Base-by-base conservation (phyloP, 2,888 invertebrate genomes). In the Agrochola macilenta region DNA sequence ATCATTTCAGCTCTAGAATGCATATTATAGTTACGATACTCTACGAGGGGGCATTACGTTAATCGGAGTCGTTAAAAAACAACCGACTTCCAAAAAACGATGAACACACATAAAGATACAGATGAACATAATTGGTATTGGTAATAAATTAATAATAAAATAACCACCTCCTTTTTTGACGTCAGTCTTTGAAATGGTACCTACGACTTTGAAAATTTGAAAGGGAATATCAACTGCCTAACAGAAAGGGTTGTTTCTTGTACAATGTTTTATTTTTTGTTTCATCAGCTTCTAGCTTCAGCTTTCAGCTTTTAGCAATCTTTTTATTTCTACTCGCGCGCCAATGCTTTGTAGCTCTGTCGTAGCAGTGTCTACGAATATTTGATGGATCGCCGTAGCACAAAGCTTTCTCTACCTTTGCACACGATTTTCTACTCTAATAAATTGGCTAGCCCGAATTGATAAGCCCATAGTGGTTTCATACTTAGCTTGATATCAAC, bases 341-440 rank as follows among this genome's bases (percentile, higher is more conserved):
- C 1, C 14, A 14, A n/a, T 63, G 30, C 14, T 54, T 72, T 57
- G 72, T 57, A 63, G 30, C 23, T 43, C 57, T 61, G 49, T 61
- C 61, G 49, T 61, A 72, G 52, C 58, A 5, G 58, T 57, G 39
- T 49, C 70, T 69, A 72, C 70, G 43, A 70, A 74, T 39, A 58
- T 64, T 69, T 79, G 26, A 74, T 70, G 49, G 49, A 72, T 58
- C 43, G 26, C n/a, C 39, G 60, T 81, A 43, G 30, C 57, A 76
- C 23, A 72, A 71, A 58, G 12, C 12, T 77, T 49, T 69, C 35
- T 17, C 14, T 49, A 35, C n/a, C 12, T 57, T 14, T 57, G 14
- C 26, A 57, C 14, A 54, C 12, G 35, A 73, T 30, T 63, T 54
- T 8, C 12, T 52, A 39, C 20, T 78, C 30, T 43, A 35, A 39